phyloP scores from a whole-genome alignment of 1,140 invertebrate genomes.

The Polypedilum vanderplanki region DNA sequence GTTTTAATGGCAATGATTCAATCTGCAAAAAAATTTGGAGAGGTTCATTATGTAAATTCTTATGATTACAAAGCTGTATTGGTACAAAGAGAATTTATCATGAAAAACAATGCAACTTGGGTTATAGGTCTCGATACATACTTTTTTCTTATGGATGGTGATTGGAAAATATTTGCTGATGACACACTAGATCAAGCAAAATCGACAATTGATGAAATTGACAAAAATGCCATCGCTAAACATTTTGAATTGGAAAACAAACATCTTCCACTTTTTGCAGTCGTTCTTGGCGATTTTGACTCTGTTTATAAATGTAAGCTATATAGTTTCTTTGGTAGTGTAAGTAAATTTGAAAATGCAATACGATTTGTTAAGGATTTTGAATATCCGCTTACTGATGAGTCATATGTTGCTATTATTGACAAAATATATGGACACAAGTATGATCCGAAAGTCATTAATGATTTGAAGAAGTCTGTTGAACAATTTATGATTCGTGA shows the following conservation, averaged over 20 bases:
- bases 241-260: neutral
- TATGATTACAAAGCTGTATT: neutral
- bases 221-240: neutral
- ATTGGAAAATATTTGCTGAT: neutral
- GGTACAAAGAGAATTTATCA: neutral
- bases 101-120: neutral
- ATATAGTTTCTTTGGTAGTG: neutral
- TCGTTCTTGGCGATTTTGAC: neutral
- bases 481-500: neutral
- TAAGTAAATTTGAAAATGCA: neutral
- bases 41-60: neutral
- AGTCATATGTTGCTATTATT: neutral
- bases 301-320: neutral
- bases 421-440: neutral
- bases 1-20: neutral
- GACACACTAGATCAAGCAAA: neutral
- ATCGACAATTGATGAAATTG: neutral
- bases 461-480: neutral
- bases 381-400: neutral
- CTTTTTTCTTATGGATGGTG: neutral
- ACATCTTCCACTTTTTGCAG: neutral
- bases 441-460: neutral
- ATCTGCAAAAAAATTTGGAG: neutral
- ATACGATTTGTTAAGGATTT: neutral
- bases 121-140: neutral